Base-by-base conservation (phyloP, 2,113 vertebrate genomes). In the Pomatorhinus ruficollis region DNA sequence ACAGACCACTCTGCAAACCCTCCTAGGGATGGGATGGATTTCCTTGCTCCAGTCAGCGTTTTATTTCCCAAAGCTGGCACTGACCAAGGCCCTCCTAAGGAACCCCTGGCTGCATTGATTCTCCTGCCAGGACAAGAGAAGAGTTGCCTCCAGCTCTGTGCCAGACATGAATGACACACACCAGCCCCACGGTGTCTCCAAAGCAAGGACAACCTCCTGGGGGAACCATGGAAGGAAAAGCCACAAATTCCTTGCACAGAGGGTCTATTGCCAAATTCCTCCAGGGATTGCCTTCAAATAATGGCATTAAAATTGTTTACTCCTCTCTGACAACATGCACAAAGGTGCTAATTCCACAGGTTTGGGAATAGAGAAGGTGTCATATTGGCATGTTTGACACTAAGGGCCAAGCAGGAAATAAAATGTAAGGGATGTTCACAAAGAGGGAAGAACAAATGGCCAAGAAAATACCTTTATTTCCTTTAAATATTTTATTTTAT, bases 161-260 rank as follows among this genome's bases (percentile, higher is more conserved):
- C 56, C 64, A 78, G 64, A 57, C 8, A n/a, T 12, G 44, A 74
- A 35, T 31, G 61, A 66, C 66, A 71, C 77, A 56, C 33, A 44
- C 10, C 45, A 71, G 69, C 52, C 44, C n/a, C 7, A 6, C 2
- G 27, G 54, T 2, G 47, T 28, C 30, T 35, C 47, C 69, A 44
- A 21, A 45, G 40, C 35, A 37, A 14, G 9, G 37, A 39, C 0
- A 0, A 44, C 13, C 63, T 56, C 53, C 53, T 35, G 49, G 35
- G 64, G 60, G 49, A 76, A 22, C 3, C 39, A 12, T 0, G 3
- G 12, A 76, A 69, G 35, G 15, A 50, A 69, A 54, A 27, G 5
- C 10, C 22, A 53, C 57, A 21, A 68, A 21, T 31, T 87, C 39
- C 52, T 56, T 6, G 9, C 44, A n/a, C 4, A 4, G 56, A 42